Conservation (phyloP, 2,797 vertebrate genomes). For the Hippoglossus hippoglossus region DNA sequence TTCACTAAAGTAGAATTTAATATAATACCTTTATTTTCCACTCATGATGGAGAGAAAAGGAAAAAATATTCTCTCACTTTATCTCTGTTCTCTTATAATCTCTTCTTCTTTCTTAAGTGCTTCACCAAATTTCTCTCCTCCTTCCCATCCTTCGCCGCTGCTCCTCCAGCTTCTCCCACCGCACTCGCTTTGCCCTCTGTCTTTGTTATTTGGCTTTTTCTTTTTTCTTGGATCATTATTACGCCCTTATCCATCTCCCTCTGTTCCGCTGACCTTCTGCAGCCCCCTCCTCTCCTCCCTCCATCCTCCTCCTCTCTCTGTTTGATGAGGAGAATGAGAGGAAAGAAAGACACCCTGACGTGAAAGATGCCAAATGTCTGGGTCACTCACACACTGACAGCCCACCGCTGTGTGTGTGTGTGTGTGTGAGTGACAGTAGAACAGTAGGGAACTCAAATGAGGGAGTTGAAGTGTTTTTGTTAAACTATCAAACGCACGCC, state of each 20-base stretch:
- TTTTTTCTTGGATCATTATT: slow-evolving; percentile 45
- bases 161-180: slow-evolving; percentile 31
- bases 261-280: background rate
- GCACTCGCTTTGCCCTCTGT: slow-evolving; percentile 28
- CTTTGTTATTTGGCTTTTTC: slow-evolving; percentile 56
- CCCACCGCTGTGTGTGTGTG: slow-evolving; percentile 45
- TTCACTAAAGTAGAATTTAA: background rate
- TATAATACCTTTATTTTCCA: background rate
- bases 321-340: slow-evolving; percentile 77
- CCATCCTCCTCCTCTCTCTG: slow-evolving; percentile 34
- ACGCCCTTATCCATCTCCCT: slow-evolving; percentile 26
- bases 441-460: slow-evolving; percentile 55
- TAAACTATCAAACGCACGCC: slow-evolving; percentile 36
- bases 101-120: slow-evolving; percentile 21
- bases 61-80: background rate
- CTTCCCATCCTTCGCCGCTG: slow-evolving; percentile 18
- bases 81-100: background rate
- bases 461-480: slow-evolving; percentile 53
- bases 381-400: slow-evolving; percentile 64
- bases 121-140: slow-evolving; percentile 4
- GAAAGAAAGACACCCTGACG: slow-evolving; percentile 75
- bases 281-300: background rate
- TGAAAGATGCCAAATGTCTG: slow-evolving; percentile 76
- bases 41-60: background rate
- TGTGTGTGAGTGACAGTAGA: slow-evolving; percentile 49